Evolutionary conservation across 2,797 vertebrate species (phyloP).

Genomic region (Intellagama lesueurii): DNA sequence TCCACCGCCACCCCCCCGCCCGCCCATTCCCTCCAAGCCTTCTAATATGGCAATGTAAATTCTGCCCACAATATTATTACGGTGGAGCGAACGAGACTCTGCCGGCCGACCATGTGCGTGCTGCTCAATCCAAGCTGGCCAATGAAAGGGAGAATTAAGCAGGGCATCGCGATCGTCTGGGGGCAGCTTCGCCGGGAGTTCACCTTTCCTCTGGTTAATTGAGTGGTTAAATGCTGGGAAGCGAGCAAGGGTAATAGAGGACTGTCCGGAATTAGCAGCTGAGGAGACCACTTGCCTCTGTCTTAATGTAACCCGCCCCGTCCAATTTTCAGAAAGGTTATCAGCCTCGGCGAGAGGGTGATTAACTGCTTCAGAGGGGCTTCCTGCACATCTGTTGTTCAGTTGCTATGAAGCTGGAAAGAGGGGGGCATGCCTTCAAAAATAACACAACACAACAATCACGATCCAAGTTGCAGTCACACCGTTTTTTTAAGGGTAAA

Average conservation of each 20-base stretch:
- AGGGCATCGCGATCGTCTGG: slow-evolving; percentile 69
- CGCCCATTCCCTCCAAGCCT: slow-evolving; percentile 50
- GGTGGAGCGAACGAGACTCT: slow-evolving; percentile 75
- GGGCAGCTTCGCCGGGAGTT: slow-evolving; percentile 73
- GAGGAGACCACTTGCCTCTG: not conserved
- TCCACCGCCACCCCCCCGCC: slow-evolving; percentile 64
- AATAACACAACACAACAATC: not conserved
- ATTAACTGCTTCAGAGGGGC: not conserved
- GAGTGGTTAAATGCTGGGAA: slow-evolving; percentile 65
- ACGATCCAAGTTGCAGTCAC: not conserved
- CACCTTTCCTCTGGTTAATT: slow-evolving; percentile 68
- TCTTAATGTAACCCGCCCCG: too few relatives aligned
- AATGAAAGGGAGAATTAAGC: slow-evolving; percentile 84
- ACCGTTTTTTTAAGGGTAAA: not conserved
- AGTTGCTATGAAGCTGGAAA: too few relatives aligned
- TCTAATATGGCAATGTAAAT: slow-evolving; percentile 83
- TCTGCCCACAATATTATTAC: slow-evolving; percentile 88
- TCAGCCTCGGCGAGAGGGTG: too few relatives aligned
- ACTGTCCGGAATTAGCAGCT: not conserved
- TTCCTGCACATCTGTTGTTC: too few relatives aligned
- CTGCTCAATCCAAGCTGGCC: slow-evolving; percentile 80
- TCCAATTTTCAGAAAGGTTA: too few relatives aligned
- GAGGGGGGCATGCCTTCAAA: not conserved
- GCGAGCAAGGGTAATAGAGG: slow-evolving; percentile 33
- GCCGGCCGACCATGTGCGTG: slow-evolving; percentile 79